Evolutionary conservation across 2,888 invertebrate species (phyloP), one percentile per base, ranked within the genome.

Genomic region (Phortica okadai): DNA sequence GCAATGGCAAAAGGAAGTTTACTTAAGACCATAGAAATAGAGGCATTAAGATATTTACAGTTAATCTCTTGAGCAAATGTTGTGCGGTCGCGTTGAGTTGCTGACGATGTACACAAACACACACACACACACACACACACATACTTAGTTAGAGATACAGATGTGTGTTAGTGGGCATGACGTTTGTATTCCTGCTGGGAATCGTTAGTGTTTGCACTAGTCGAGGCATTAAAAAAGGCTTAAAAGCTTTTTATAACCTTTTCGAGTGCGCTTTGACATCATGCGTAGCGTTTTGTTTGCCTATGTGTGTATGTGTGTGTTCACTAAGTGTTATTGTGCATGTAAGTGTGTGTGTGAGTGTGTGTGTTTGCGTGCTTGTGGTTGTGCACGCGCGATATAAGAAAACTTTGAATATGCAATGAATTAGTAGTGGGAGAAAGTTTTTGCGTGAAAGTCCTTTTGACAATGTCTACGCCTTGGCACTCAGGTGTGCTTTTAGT

Each of bases 41-140:
- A 86, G 86, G 86, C 86, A 86, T 86, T 86, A 87, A 87, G 88
- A 86, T 87, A 88, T 89, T 89, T 89, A 82, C 83, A 86, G 89
- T 89, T 89, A 89, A 89, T 89, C 89, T 89, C 89, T 81, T 89
- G 89, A 89, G 89, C 83, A 89, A 89, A 89, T 86, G 88, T 85
- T 85, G 82, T 84, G 82, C 78, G 81, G 84, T 85, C 84, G 84
- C 84, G 84, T n/a, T 54, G 42, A 66, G 74, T 66, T 67, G 74
- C 7, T 64, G 66, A 50, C 16, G 14, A 7, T 25, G 25, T 5
- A 50, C n/a, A 54, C 56, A 66, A 33, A 66, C 66, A 72, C 14
- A 50, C n/a, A 54, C 56, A 50, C n/a, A 54, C 56, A 70, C 45
- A 45, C 45, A 50, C 25, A 74, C 21, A 45, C 25, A 21, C 21